Evolutionary conservation across 1,140 invertebrate genomes (phyloP), one percentile per base, ranked within the genome.

Genomic region (Nephotettix cincticeps): DNA sequence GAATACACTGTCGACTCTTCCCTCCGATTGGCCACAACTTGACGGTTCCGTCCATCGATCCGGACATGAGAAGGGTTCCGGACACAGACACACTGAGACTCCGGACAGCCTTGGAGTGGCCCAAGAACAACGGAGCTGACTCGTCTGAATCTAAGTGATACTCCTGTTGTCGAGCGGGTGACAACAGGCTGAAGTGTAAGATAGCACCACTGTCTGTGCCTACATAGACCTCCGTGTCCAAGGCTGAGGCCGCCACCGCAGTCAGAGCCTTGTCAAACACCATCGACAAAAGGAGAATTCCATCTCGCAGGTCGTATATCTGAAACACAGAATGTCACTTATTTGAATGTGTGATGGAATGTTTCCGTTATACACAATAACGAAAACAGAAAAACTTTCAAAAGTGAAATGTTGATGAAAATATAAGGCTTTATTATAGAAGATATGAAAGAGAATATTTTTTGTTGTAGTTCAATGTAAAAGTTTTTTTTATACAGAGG

Each of bases 11-110:
- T 51, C 85, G 81, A 78, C 91, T 94, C 32, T 36, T 36, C 32
- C 32, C 32, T 30, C 77, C 77, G 36, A 94, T 87, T 74, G 96
- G 88, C 93, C 94, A 96, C 25, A 95, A 76, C 73, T 89, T 87
- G 0, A 95, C 88, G 69, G 83, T 85, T 27, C 86, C 84, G 83
- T 94, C 93, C 70, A 86, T 83, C 0, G 90, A 90, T 0, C 90
- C 93, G 0, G 93, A 93, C 4, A 93, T 79, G 13, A 97, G 79
- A 13, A 85, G 83, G 6, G 81, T 82, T 6, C 89, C 89, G 80
- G 91, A 89, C 14, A 87, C 73, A 19, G 92, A 93, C 14, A 91
- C 80, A 21, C 89, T 88, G 54, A 97, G 78, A 77, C 87, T 86
- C 0, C 84, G 89, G 0, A 97, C 84, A 30, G 83, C 80, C 77